A percentile compares a stretch with the other conserved stretches of the same genome.
phyloP scores from a whole-genome alignment of 1,140 invertebrate genomes.

The Nephila pilipes region DNA sequence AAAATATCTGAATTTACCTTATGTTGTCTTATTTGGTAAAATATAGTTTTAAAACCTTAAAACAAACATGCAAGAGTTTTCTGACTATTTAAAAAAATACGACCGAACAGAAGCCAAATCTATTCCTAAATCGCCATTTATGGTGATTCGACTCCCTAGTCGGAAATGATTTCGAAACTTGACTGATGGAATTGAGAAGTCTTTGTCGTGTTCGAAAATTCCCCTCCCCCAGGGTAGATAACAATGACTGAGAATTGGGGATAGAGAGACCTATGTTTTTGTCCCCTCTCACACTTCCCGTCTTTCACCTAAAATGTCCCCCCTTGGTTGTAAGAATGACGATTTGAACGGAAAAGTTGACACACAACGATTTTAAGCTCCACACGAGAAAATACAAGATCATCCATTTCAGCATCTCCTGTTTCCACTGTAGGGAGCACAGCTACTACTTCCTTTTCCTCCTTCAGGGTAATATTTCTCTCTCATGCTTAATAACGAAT shows the following conservation, averaged over 20 bases:
- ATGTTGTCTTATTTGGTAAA: background rate
- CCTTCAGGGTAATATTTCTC: background rate
- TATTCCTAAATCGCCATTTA: constrained; percentile 21
- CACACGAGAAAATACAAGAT: constrained; percentile 13
- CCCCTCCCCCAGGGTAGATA: constrained; percentile 56
- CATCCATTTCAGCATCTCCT: constrained; percentile 33
- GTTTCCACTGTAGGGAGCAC: background rate
- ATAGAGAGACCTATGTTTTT: constrained; percentile 44
- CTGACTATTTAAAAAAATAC: background rate
- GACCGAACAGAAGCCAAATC: background rate
- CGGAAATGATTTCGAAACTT: constrained; percentile 43
- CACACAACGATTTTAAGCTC: constrained; percentile 56
- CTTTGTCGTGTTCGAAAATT: constrained; percentile 54
- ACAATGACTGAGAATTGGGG: constrained; percentile 28
- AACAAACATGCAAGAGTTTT: background rate
- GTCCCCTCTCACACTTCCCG: background rate
- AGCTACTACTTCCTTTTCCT: background rate
- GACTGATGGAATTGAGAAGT: constrained; percentile 50
- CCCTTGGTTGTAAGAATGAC: constrained; percentile 55
- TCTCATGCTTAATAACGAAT: background rate
- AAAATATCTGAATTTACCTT: too few relatives aligned
- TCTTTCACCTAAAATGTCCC: constrained; percentile 22
- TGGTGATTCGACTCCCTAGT: background rate
- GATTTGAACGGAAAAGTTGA: constrained; percentile 67
- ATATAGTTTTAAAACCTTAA: background rate